Base-by-base conservation (phyloP, 2,888 invertebrate species). In the Leptogaster cylindrica region DNA sequence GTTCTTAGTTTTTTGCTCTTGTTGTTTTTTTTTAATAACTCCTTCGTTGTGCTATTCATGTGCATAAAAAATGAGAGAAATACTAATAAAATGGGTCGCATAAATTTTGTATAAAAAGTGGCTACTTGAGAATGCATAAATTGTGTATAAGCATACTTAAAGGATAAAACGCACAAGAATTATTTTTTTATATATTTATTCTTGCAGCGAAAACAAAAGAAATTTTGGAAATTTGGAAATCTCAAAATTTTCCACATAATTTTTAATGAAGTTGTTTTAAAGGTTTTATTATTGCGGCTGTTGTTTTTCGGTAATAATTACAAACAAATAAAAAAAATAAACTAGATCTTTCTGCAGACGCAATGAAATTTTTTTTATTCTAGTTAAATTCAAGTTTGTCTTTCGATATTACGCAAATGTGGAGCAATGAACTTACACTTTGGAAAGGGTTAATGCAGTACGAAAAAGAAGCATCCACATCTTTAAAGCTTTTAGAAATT, bases 21-120 rank as follows among this genome's bases (percentile, higher is more conserved):
- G n/a, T n/a, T n/a, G n/a, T n/a, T n/a, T n/a, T n/a, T n/a, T n/a
- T n/a, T n/a, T n/a, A n/a, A n/a, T n/a, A n/a, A n/a, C n/a, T n/a
- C n/a, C n/a, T n/a, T n/a, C n/a, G n/a, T n/a, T n/a, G n/a, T n/a
- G n/a, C n/a, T n/a, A n/a, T n/a, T n/a, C n/a, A n/a, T n/a, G n/a
- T n/a, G n/a, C n/a, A n/a, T n/a, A n/a, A n/a, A n/a, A n/a, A n/a
- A n/a, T n/a, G n/a, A n/a, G n/a, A n/a, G n/a, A n/a, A n/a, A n/a
- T n/a, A n/a, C n/a, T n/a, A n/a, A n/a, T n/a, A 14, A 61, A 61
- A 25, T 44, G 44, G 61, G 61, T 61, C 61, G 44, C 28, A 44
- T 61, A 61, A 61, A 61, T 61, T 61, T 61, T 18, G 12, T 5
- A 48, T 48, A 25, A 48, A 48, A 48, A 48, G 48, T 25, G 23